Conservation (phyloP, 2,888 invertebrate genomes). For the Lasioglossum lativentre region DNA sequence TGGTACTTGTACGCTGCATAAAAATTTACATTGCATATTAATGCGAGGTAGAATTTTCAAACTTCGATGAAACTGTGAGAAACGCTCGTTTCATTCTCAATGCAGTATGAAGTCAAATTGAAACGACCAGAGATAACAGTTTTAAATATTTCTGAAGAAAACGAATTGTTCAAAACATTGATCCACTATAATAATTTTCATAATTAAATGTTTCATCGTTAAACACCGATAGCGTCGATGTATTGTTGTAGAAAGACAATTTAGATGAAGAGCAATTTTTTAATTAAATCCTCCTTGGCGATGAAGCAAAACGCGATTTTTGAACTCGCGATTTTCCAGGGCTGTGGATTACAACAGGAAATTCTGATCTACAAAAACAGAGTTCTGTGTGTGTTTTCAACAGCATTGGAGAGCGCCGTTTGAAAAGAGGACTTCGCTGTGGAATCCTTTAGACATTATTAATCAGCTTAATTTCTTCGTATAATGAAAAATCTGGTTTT, state of each 20-base stretch:
- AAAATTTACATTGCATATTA: not conserved
- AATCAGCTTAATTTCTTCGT: constrained; percentile 1
- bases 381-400: not conserved
- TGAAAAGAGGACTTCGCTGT: not conserved
- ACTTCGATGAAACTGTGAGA: too few relatives aligned
- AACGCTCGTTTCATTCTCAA: too few relatives aligned
- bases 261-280: not conserved
- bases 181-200: too few relatives aligned
- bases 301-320: not conserved
- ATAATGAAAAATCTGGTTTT: not conserved
- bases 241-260: not conserved
- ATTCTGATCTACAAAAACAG: not conserved
- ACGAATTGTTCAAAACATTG: not conserved
- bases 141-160: not conserved
- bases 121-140: too few relatives aligned
- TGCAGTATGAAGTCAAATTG: too few relatives aligned
- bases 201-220: not conserved
- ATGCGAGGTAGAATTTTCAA: too few relatives aligned
- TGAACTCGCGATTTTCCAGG: not conserved
- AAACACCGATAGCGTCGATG: not conserved
- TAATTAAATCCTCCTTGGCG: not conserved
- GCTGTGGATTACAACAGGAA: not conserved
- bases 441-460: not conserved
- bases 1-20: not conserved
- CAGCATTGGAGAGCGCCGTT: not conserved